phyloP scores from a whole-genome alignment of 2,888 invertebrate genomes.

The Volucella inanis region DNA sequence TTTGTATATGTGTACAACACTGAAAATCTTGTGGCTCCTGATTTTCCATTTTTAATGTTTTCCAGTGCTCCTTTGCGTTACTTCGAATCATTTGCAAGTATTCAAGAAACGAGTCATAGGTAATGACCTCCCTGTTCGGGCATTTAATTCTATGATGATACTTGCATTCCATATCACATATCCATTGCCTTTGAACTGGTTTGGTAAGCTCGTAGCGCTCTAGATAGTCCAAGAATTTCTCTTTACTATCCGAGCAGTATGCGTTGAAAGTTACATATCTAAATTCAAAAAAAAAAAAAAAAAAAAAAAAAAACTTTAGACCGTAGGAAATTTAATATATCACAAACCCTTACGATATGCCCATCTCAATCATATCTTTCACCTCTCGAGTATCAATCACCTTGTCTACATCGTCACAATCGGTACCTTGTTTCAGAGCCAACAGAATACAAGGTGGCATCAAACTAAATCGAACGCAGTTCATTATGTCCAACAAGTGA shows the following conservation, averaged over 20 bases:
- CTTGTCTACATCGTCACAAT: slow-evolving; percentile 88
- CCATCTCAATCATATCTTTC: slow-evolving; percentile 91
- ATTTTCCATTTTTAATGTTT: slow-evolving; percentile 67
- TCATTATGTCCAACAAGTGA: slow-evolving; percentile 86
- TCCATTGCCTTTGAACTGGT: slow-evolving; percentile 90
- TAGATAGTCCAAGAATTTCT: slow-evolving; percentile 89
- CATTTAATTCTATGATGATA: slow-evolving; percentile 80
- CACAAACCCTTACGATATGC: slow-evolving; percentile 87
- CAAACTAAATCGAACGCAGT: slow-evolving; percentile 90
- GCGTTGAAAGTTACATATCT: slow-evolving; percentile 91
- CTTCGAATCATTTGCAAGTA: slow-evolving; percentile 79
- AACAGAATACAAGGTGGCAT: slow-evolving; percentile 92
- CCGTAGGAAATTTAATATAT: not conserved
- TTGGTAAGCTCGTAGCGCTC: slow-evolving; percentile 87
- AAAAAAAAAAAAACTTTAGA: not conserved
- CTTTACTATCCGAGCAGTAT: slow-evolving; percentile 89
- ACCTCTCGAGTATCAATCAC: slow-evolving; percentile 87
- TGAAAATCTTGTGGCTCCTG: slow-evolving; percentile 65
- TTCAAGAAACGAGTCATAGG: slow-evolving; percentile 78
- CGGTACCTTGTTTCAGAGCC: slow-evolving; percentile 89
- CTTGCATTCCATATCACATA: slow-evolving; percentile 84
- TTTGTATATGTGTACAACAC: slow-evolving; percentile 40
- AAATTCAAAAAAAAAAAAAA: slow-evolving; percentile 36
- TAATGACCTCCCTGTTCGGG: slow-evolving; percentile 78
- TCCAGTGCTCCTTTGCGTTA: slow-evolving; percentile 80